Conservation (phyloP, 2,888 invertebrate species). For the Megamerina dolium region DNA sequence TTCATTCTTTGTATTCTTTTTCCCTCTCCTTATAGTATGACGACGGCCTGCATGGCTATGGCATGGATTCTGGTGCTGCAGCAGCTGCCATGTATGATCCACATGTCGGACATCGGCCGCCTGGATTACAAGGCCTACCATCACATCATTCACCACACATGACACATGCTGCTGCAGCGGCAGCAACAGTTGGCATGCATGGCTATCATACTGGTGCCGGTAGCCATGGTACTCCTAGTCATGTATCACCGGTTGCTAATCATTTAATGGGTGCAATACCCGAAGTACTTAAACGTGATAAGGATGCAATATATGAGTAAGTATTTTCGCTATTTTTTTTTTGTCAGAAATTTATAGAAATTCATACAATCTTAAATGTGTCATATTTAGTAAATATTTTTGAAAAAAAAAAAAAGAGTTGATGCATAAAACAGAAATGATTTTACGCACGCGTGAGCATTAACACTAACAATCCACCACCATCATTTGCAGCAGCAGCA, state of each 20-base stretch:
- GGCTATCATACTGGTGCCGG: slow-evolving; percentile 54
- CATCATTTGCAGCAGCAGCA: too few species aligned
- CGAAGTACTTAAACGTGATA: slow-evolving; percentile 94
- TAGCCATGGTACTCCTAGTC: slow-evolving; percentile 60
- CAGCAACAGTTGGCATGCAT: slow-evolving; percentile 56
- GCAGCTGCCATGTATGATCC: slow-evolving; percentile 68
- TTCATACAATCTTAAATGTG: slow-evolving; percentile 21
- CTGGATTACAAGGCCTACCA: slow-evolving; percentile 57
- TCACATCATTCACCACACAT: slow-evolving; percentile 77
- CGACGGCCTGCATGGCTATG: slow-evolving; percentile 87
- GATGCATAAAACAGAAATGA: slow-evolving; percentile 1
- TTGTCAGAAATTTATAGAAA: slow-evolving; percentile 21
- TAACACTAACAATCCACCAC: too few species aligned
- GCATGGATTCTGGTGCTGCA: slow-evolving; percentile 64
- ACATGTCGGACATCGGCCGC: slow-evolving; percentile 61
- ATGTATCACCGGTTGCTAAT: slow-evolving; percentile 77
- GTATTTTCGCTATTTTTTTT: slow-evolving; percentile 50
- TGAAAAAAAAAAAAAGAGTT: background rate
- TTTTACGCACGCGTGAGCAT: slow-evolving; percentile 21
- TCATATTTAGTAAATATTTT: slow-evolving; percentile 20
- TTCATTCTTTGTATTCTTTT: too few species aligned
- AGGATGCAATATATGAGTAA: slow-evolving; percentile 98
- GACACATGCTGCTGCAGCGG: slow-evolving; percentile 61
- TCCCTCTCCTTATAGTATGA: slow-evolving; percentile 65
- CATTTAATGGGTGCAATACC: slow-evolving; percentile 81